Conservation (phyloP, 2,797 vertebrate species). For the Trachurus trachurus region DNA sequence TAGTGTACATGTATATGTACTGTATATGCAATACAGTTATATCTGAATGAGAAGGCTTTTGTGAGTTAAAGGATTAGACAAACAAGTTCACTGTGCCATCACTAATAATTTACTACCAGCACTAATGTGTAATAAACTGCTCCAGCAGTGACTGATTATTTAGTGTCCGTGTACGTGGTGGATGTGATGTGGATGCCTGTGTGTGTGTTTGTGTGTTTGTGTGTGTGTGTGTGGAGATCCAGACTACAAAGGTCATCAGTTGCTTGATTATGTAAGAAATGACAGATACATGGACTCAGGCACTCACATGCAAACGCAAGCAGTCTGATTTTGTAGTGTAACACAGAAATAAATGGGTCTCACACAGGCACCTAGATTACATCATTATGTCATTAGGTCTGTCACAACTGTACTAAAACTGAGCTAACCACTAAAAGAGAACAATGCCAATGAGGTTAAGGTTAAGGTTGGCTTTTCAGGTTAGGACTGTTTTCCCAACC, state of each 20-base stretch:
- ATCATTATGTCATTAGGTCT: conserved; percentile 29
- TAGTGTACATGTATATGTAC: neutral
- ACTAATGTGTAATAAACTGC: conserved; percentile 36
- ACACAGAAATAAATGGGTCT: conserved; percentile 35
- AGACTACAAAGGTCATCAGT: conserved; percentile 68
- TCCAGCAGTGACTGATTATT: conserved; percentile 11
- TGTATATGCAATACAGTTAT: neutral
- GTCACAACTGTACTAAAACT: conserved; percentile 12
- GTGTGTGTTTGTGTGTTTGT: conserved; percentile 31
- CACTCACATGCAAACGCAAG: conserved; percentile 20
- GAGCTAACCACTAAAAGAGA: neutral
- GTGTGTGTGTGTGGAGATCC: conserved; percentile 40
- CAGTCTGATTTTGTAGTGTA: conserved; percentile 28
- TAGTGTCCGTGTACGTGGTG: too few relatives aligned
- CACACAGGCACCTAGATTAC: conserved; percentile 20
- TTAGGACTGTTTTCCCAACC: conserved; percentile 40
- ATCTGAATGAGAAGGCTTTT: neutral
- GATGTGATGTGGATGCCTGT: neutral
- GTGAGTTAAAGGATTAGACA: neutral
- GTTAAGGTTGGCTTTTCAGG: conserved; percentile 53
- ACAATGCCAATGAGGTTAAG: conserved; percentile 2
- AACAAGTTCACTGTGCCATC: neutral
- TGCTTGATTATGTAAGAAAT: conserved; percentile 56
- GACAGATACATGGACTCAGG: conserved; percentile 32
- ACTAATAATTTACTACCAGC: conserved; percentile 34